These are phyloP conservation scores for Erpornis zantholeuca DNA, from an alignment of 2,113 vertebrate genomes.

Conservation along the genomic window DNA sequence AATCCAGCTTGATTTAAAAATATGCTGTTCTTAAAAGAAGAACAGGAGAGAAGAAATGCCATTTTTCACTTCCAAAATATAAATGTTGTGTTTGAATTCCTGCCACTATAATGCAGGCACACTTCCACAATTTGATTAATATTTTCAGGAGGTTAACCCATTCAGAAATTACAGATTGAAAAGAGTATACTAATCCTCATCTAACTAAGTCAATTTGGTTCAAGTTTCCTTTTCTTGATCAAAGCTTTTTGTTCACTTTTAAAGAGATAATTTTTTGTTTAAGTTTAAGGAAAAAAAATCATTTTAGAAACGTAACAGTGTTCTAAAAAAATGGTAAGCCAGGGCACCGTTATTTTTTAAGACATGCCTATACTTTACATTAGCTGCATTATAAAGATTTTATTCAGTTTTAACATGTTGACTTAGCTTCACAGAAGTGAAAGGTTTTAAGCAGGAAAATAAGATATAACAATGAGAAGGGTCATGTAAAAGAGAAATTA, in stretches of 20 bases:
- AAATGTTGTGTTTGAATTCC: not conserved
- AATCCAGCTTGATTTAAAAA: not conserved
- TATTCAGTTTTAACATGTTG: not conserved
- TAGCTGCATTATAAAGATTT: not conserved
- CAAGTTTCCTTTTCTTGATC: not conserved
- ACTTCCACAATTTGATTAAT: not conserved
- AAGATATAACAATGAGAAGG: not conserved
- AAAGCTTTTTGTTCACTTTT: not conserved
- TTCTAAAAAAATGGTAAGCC: not conserved
- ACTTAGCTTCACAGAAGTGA: not conserved
- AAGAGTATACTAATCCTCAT: not conserved
- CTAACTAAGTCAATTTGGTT: not conserved
- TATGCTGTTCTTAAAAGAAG: not conserved
- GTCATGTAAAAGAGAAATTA: not conserved
- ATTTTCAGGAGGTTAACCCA: not conserved
- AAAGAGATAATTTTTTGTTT: not conserved
- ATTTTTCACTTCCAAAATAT: not conserved
- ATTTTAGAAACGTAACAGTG: not conserved
- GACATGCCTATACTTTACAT: not conserved
- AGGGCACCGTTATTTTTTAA: not conserved
- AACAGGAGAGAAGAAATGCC: not conserved
- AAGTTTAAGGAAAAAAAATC: not conserved
- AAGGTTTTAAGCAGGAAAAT: not conserved
- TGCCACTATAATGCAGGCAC: not conserved
- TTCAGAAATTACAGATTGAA: not conserved